These are phyloP conservation scores for Heliconius hewitsoni DNA, from an alignment of 1,140 invertebrate genomes.

Conservation along the genomic window DNA sequence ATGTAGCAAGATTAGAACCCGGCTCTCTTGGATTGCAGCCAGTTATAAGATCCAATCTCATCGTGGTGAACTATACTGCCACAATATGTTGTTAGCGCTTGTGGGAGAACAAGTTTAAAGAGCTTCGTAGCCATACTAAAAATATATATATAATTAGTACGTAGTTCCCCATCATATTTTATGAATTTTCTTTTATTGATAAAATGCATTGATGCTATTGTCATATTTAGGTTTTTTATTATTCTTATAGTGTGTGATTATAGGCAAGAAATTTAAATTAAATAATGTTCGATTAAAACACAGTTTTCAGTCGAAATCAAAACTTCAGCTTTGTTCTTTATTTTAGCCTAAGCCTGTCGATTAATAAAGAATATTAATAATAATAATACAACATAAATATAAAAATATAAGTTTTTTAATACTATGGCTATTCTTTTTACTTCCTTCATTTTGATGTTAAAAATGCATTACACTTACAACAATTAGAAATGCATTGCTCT, in stretches of 20 bases:
- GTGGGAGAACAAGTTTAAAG: background rate
- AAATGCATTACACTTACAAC: background rate
- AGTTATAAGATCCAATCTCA: background rate
- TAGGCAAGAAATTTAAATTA: too few relatives aligned
- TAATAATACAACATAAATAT: background rate
- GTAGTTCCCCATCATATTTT: too few relatives aligned
- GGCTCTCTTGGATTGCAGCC: background rate
- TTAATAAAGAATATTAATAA: background rate
- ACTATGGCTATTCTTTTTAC: background rate
- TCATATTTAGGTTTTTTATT: too few relatives aligned
- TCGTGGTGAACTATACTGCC: background rate
- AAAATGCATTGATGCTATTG: too few relatives aligned
- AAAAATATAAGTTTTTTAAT: background rate
- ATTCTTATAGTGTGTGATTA: too few relatives aligned
- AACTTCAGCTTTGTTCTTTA: too few relatives aligned
- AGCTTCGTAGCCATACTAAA: too few relatives aligned
- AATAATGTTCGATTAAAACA: too few relatives aligned
- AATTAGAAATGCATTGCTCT: background rate
- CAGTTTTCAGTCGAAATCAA: too few relatives aligned
- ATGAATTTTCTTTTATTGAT: too few relatives aligned
- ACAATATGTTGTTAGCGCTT: background rate
- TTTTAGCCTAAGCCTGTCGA: too few relatives aligned
- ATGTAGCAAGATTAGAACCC: conserved; percentile 15
- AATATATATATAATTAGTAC: too few relatives aligned
- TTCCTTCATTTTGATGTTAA: background rate